Evolutionary conservation across 2,113 vertebrate genomes (phyloP).

Genomic region (Syngnathus floridae): DNA sequence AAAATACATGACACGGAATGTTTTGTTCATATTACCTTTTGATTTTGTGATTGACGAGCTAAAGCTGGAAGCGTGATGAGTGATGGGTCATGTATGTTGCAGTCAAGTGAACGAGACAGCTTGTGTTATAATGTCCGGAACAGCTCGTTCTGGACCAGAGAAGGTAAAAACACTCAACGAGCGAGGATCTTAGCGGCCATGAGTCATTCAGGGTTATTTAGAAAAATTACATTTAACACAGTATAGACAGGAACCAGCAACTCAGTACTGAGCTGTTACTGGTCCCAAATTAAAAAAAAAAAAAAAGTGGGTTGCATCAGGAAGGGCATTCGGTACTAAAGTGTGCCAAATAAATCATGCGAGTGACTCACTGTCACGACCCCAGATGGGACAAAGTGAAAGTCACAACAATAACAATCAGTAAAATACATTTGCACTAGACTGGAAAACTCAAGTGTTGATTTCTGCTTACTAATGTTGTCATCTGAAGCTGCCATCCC

Average conservation of each 20-base stretch:
- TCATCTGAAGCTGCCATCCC: neutral
- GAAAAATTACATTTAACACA: neutral
- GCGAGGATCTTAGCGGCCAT: conserved; percentile 29
- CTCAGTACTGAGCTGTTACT: too few species aligned
- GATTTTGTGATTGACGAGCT: conserved; percentile 2
- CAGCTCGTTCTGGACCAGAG: conserved; percentile 14
- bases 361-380: neutral
- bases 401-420: neutral
- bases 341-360: neutral
- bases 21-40: conserved; percentile 4
- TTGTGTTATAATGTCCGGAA: conserved; percentile 24
- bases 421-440: neutral
- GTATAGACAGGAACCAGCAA: neutral
- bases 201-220: conserved; percentile 21
- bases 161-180: conserved; percentile 34
- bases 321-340: neutral
- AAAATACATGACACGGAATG: conserved; percentile 14
- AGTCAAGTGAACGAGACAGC: conserved; percentile 39
- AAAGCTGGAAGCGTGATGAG: conserved; percentile 26
- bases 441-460: neutral
- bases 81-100: conserved; percentile 42
- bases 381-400: neutral
- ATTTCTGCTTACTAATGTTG: neutral
- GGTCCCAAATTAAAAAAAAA: neutral
- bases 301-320: neutral